These are phyloP conservation scores for Erinaceus europaeus DNA, from an alignment of 2,113 vertebrate species.

Conservation along the genomic window DNA sequence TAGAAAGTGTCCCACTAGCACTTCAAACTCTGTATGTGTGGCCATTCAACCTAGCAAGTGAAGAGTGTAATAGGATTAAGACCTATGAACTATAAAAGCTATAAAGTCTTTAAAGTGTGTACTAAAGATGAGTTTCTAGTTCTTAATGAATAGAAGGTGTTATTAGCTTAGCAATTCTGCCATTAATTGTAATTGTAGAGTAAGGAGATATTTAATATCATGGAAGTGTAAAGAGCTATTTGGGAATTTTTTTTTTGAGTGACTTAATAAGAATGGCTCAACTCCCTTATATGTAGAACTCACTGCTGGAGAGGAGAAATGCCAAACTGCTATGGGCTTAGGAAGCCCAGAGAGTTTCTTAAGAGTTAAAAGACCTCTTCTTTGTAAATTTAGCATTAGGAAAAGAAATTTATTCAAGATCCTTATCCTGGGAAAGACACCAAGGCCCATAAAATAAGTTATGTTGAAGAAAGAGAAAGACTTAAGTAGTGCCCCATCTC, in stretches of 20 bases:
- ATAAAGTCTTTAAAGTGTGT: background rate
- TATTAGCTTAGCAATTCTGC: constrained; percentile 11
- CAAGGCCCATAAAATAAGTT: background rate
- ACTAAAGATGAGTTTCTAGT: background rate
- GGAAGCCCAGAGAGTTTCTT: background rate
- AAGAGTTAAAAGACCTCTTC: background rate
- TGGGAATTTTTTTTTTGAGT: background rate
- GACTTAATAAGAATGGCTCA: background rate
- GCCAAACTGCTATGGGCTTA: background rate
- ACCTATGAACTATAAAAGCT: background rate
- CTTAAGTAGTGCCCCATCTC: background rate
- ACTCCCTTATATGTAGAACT: background rate
- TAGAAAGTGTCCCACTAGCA: background rate
- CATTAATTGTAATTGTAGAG: background rate
- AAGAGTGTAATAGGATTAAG: too few relatives aligned
- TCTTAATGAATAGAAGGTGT: constrained; percentile 12
- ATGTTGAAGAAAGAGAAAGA: background rate
- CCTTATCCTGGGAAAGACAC: background rate
- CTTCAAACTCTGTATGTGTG: constrained; percentile 11
- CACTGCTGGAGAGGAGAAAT: background rate
- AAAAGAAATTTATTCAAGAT: background rate
- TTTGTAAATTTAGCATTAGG: constrained; percentile 36
- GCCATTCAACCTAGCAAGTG: too few relatives aligned
- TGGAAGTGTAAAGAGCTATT: background rate
- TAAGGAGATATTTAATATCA: background rate